Evolutionary conservation across 1,140 invertebrate species (phyloP), one percentile per base, ranked within the genome.

Genomic region (Thereuonema tuberculata): DNA sequence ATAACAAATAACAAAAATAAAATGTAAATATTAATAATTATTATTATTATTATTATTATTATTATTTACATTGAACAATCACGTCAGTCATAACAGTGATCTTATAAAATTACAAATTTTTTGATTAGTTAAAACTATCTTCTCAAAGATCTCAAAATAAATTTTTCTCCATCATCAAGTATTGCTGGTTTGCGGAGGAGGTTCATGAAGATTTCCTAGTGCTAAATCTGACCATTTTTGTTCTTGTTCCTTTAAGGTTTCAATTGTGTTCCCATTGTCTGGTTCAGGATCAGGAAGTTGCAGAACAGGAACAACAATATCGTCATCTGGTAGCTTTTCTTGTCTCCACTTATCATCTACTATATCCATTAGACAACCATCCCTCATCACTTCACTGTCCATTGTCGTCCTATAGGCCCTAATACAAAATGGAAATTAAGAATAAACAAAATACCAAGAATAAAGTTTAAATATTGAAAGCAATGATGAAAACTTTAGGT

Each of bases 261-360:
- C 82, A 67, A 87, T 85, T 43, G 85, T 85, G 72, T 93, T 91
- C 23, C 87, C 89, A 69, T 89, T 90, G 70, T 96, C 92, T 27
- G 90, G 90, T 73, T 97, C 93, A 1, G 89, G 88, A 77, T 95
- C 92, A 3, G 92, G 88, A 28, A 96, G 74, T 76, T 96, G 91
- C 64, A 84, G 80, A 48, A 84, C 67, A 12, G 93, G 92, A 14
- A 96, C 92, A 59, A 81, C 76, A 66, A 97, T 92, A 67, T 95
- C 90, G 70, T 96, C 91, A 66, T 85, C 80, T 17, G 92, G 92
- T 29, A 97, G 74, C 64, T 84, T 80, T 68, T 95, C 91, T 64
- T 83, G 81, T 61, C 86, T 78, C 93, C 93, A 96, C 65, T 81
- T 81, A 64, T 89, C 84, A 72, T 95, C 91, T 56, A 95, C 86